phyloP scores from a whole-genome alignment of 2,888 invertebrate genomes.

The Volucella inflata region DNA sequence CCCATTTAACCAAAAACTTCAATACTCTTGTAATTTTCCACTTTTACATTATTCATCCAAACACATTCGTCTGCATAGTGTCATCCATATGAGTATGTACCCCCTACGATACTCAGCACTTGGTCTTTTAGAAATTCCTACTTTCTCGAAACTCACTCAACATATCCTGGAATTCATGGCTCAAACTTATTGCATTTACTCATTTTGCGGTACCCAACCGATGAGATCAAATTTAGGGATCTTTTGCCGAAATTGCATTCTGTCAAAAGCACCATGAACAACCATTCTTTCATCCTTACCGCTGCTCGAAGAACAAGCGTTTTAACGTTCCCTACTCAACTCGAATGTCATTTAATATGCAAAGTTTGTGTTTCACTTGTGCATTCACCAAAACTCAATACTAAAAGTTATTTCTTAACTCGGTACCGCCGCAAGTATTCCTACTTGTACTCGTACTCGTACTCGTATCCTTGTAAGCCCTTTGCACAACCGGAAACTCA shows the following conservation, averaged over 20 bases:
- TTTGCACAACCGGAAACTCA: constrained; percentile 68
- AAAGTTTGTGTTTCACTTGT: constrained; percentile 79
- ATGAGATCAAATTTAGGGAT: constrained; percentile 69
- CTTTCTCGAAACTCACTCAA: constrained; percentile 51
- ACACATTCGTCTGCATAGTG: constrained; percentile 40
- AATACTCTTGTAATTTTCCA: constrained; percentile 56
- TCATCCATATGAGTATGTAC: background rate
- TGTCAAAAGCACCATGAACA: constrained; percentile 71
- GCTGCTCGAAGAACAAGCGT: constrained; percentile 49
- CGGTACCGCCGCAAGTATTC: background rate
- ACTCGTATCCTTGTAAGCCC: constrained; percentile 65
- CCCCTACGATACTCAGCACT: background rate
- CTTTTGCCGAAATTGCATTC: constrained; percentile 71
- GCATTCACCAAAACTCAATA: constrained; percentile 60
- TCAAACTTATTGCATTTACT: constrained; percentile 72
- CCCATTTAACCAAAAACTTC: constrained; percentile 53
- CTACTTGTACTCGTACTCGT: no score
- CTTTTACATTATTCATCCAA: constrained; percentile 52
- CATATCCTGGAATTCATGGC: constrained; percentile 70
- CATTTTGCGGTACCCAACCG: constrained; percentile 65
- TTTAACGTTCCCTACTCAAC: constrained; percentile 79
- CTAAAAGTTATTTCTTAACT: constrained; percentile 74
- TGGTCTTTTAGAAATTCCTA: constrained; percentile 43
- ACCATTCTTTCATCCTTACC: background rate
- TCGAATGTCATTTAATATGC: constrained; percentile 82